Evolutionary conservation across 2,113 vertebrate species (phyloP).

Genomic region (Psilopsiagon aymara): DNA sequence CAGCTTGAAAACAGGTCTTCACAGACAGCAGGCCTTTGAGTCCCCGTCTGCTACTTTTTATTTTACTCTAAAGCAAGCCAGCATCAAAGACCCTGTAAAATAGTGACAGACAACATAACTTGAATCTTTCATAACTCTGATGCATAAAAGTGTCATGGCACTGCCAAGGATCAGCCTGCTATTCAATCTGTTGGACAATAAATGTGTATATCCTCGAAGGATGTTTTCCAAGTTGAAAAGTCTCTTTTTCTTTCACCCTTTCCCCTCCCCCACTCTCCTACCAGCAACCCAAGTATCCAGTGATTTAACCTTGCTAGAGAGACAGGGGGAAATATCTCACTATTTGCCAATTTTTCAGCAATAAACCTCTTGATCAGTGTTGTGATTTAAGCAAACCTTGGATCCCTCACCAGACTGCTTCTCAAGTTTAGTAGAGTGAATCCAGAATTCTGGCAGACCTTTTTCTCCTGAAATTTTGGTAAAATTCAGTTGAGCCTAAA

Average conservation of each 20-base stretch:
- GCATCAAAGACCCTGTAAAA: background rate
- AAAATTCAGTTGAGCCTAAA: background rate
- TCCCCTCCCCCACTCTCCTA: background rate
- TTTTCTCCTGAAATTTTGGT: background rate
- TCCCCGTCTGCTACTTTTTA: background rate
- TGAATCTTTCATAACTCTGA: background rate
- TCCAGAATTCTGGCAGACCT: background rate
- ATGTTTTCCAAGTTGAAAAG: background rate
- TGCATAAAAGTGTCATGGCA: background rate
- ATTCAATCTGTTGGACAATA: background rate
- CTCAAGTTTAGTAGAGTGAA: background rate
- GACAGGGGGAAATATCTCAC: background rate
- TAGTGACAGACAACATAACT: background rate
- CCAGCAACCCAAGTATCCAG: background rate
- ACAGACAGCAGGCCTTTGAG: background rate
- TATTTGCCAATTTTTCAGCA: background rate
- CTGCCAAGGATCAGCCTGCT: background rate
- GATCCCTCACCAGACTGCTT: background rate
- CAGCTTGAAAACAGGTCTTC: background rate
- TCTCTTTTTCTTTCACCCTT: background rate
- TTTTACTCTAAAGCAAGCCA: background rate
- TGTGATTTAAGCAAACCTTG: background rate
- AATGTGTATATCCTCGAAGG: background rate
- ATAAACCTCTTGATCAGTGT: background rate
- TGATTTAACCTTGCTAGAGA: background rate